Evolutionary conservation across 2,888 invertebrate genomes (phyloP), one percentile per base, ranked within the genome.

Genomic region (Dilophus febrilis): DNA sequence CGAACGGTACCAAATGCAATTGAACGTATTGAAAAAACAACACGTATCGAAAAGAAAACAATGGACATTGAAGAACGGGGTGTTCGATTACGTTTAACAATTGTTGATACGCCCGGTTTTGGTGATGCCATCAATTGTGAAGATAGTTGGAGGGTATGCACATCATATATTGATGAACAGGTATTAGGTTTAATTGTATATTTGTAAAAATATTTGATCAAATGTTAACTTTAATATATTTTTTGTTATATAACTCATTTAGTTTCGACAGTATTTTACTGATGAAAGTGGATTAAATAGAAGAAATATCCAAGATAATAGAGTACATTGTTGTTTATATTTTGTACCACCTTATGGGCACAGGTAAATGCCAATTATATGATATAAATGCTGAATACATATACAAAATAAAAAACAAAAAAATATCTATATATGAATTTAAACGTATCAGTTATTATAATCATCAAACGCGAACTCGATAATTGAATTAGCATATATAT

Each of bases 51-150:
- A 55, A 78, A 74, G 64, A 79, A 79, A 58, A 88, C 87, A 10
- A 83, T 91, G 79, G 92, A 92, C 60, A 91, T 94, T 46, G 92
- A 92, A 59, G 92, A 92, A 60, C 74, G 84, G 35, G 92, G 91
- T 10, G 90, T 94, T 1, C 83, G 87, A 55, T 66, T 92, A 42
- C 72, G 90, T 49, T 65, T 94, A 44, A 92, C 91, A 1, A 83
- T 92, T 45, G 90, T 92, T 8, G 92, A 94, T 56, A 94, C 92
- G 1, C 94, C 92, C n/a, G 85, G 92, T 32, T 94, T 88, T 55
- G 92, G 91, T 11, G 92, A 94, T 60, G 80, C 88, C 11, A 75
- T 94, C 37, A 90, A 91, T 58, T 86, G 87, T 53, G 88, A 90
- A 53, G 88, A 92, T 54, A 91, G 91, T 47, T 92, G 90, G 86